Evolutionary conservation across 2,888 invertebrate species (phyloP).

Genomic region (Pachycephus smyrnensis): DNA sequence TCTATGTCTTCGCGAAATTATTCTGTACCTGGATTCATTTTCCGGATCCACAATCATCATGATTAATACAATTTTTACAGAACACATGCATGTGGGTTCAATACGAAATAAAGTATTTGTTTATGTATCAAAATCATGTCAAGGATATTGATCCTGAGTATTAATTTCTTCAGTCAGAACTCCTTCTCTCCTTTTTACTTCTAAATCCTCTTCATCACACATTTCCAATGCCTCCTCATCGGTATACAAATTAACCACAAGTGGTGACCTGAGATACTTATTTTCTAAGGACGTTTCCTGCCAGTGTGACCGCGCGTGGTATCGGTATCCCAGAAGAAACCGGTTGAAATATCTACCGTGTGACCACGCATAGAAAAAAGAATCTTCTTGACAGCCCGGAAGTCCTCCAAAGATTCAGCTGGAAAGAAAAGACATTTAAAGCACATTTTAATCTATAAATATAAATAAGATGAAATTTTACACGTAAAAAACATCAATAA

Average conservation of each 20-base stretch:
- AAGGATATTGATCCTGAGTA: neutral
- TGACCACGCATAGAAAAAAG: constrained; percentile 34
- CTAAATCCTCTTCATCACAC: neutral
- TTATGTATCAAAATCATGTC: neutral
- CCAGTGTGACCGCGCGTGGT: constrained; percentile 25
- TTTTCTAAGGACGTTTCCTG: constrained; percentile 27
- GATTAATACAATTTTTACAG: neutral
- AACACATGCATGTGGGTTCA: neutral
- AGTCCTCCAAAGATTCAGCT: neutral
- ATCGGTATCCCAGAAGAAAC: constrained; percentile 41
- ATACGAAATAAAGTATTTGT: neutral
- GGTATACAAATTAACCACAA: constrained; percentile 4
- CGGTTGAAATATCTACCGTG: constrained; percentile 55
- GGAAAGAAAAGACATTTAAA: neutral
- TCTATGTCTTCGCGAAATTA: neutral
- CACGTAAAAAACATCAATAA: neutral
- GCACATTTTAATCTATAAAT: neutral
- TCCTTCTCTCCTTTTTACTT: neutral
- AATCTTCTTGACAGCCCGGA: neutral
- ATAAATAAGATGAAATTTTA: neutral
- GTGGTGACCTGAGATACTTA: constrained; percentile 16
- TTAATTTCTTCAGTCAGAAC: neutral
- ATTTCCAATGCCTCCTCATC: neutral
- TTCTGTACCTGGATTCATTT: neutral
- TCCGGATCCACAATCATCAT: neutral